Evolutionary conservation across 2,888 invertebrate genomes (phyloP).

Genomic region (Allophyes oxyacanthae): DNA sequence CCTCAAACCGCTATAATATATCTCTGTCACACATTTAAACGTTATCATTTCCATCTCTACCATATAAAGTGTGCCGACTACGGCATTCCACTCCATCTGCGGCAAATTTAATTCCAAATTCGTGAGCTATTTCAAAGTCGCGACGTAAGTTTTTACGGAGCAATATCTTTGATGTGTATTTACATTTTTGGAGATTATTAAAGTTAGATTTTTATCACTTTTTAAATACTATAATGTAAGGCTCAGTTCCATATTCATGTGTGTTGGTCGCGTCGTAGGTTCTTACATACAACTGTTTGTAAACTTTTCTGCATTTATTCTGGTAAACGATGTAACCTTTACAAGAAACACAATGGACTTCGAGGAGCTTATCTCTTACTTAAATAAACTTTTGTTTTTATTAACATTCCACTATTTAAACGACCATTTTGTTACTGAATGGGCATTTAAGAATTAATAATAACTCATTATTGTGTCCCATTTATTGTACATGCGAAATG

Average conservation of each 20-base stretch:
- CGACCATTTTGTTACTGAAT: constrained; percentile 2
- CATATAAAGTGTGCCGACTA: constrained; percentile 51
- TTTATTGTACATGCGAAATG: neutral
- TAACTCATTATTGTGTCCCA: constrained; percentile 6
- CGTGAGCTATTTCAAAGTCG: constrained; percentile 65
- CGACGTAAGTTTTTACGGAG: constrained; percentile 47
- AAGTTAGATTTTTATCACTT: no score
- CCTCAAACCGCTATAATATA: constrained; percentile 42
- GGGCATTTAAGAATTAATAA: constrained; percentile 4
- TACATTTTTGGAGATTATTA: constrained; percentile 25
- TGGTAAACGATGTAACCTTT: constrained; percentile 10
- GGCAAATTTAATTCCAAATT: constrained; percentile 67
- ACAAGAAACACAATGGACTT: constrained; percentile 9
- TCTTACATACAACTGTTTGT: no score
- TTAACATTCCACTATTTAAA: constrained; percentile 3
- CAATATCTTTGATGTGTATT: constrained; percentile 35
- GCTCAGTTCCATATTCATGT: no score
- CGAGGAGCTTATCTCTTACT: constrained; percentile 13
- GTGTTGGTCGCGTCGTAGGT: no score
- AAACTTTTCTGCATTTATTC: neutral
- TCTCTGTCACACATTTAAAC: constrained; percentile 51
- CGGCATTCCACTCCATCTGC: constrained; percentile 64
- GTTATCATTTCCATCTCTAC: constrained; percentile 60
- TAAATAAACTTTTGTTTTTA: constrained; percentile 5
- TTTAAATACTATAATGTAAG: no score